Evolutionary conservation across 2,888 invertebrate genomes (phyloP).

Genomic region (Allophyes oxyacanthae): DNA sequence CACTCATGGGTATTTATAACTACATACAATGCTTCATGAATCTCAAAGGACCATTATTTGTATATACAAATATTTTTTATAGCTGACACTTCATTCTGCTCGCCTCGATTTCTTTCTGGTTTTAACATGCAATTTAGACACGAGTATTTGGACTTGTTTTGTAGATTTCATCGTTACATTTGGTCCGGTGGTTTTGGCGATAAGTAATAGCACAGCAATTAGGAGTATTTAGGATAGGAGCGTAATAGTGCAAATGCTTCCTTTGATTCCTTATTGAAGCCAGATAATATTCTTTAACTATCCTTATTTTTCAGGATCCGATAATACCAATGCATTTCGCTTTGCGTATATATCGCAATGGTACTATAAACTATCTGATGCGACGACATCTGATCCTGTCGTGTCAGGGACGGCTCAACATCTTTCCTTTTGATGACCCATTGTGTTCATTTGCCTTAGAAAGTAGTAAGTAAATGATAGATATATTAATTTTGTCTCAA

Average conservation of each 20-base stretch:
- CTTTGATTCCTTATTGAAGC: constrained; percentile 41
- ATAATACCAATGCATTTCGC: constrained; percentile 98
- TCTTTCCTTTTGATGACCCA: constrained; percentile 98
- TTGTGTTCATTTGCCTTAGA: constrained; percentile 98
- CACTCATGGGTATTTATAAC: constrained; percentile 81
- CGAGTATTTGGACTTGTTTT: constrained; percentile 53
- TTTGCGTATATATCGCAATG: constrained; percentile 96
- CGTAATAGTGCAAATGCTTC: constrained; percentile 60
- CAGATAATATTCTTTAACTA: constrained; percentile 47
- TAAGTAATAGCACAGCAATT: constrained; percentile 57
- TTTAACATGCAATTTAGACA: constrained; percentile 57
- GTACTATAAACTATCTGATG: constrained; percentile 98
- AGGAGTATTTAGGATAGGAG: constrained; percentile 60
- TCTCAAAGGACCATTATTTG: constrained; percentile 70
- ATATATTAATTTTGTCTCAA: too few relatives aligned
- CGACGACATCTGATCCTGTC: constrained; percentile 97
- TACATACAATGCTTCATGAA: constrained; percentile 77
- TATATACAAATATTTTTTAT: constrained; percentile 69
- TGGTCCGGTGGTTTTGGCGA: constrained; percentile 65
- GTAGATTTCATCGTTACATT: constrained; percentile 61
- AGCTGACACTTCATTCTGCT: constrained; percentile 67
- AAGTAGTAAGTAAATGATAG: constrained; percentile 94
- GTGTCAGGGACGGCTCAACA: constrained; percentile 97
- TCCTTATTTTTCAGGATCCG: constrained; percentile 91
- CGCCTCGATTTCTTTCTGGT: constrained; percentile 67